Conservation (phyloP, 2,888 invertebrate genomes). For the Girardia tigrina region DNA sequence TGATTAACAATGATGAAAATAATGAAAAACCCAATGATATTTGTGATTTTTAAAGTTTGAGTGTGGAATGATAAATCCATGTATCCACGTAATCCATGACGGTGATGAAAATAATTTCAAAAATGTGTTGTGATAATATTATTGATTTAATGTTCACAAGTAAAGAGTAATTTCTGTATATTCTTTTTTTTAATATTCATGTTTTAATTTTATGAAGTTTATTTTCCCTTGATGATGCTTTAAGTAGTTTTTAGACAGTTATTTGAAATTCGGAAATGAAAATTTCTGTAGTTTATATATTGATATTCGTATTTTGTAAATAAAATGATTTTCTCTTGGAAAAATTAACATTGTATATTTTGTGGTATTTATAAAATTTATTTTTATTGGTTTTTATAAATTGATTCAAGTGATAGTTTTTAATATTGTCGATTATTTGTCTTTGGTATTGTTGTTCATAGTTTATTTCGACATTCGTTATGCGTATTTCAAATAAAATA, state of each 20-base stretch:
- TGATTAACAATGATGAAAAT: neutral
- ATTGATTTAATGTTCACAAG: neutral
- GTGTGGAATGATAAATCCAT: too few species aligned
- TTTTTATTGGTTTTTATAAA: constrained; percentile 17
- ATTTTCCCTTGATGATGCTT: neutral
- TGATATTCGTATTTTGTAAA: neutral
- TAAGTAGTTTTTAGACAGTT: neutral
- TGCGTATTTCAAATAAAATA: neutral
- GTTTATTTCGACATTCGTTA: constrained; percentile 20
- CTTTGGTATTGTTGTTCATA: constrained; percentile 10
- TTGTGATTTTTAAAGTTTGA: neutral
- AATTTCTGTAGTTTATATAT: neutral
- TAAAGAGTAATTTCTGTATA: neutral
- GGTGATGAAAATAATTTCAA: neutral
- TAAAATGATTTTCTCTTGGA: neutral
- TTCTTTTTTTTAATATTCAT: neutral
- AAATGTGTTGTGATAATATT: neutral
- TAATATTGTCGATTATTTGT: constrained; percentile 15
- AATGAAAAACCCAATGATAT: neutral
- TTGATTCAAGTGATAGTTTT: constrained; percentile 18
- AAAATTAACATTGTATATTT: neutral
- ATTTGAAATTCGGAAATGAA: too few species aligned
- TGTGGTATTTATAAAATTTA: neutral
- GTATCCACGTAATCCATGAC: too few species aligned
- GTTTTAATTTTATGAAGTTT: neutral